Evolutionary conservation across 2,113 vertebrate genomes (phyloP), one percentile per base, ranked within the genome.

Genomic region (Sander lucioperca): DNA sequence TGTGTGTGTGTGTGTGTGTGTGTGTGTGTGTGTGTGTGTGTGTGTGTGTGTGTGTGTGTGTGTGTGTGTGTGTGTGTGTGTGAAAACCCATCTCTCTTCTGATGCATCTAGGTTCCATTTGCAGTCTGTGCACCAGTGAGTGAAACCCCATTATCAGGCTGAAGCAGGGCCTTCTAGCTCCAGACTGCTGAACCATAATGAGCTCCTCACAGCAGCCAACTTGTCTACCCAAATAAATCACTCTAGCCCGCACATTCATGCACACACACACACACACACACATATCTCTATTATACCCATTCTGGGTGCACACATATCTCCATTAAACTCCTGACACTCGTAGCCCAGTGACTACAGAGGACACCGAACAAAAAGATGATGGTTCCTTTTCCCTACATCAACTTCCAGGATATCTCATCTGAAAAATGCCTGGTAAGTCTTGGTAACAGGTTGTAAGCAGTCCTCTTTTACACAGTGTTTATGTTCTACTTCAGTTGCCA

Each of bases 201-300:
- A 95, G 94, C 90, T 94, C 82, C 90, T 93, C 91, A 89, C 87
- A 88, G 85, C 91, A 86, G 88, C 82, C 92, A 90, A 89, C 90
- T 93, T 93, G 93, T 93, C 92, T 92, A 65, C 87, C 89, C 84
- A 90, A 94, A 95, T 95, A 95, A 93, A 94, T 94, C 91, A 93
- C 82, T 87, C 79, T 66, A 15, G 66, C 77, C 68, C 66, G 68
- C 84, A 79, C 51, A 8, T 56, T 21, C 57, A 51, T 13, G 0
- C 62, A 27, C 61, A 33, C 71, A 50, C 63, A 65, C 45, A 64
- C 80, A 57, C 72, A 48, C 51, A 71, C 62, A 79, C 6, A 3
- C 72, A 81, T 43, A 83, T 65, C 78, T 91, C 86, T 69, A 86
- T 89, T 90, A 87, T 71, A 79, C 81, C 82, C 66, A 61, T 43